phyloP scores from a whole-genome alignment of 2,888 invertebrate genomes.

The Scelioninae gen. 2 region DNA sequence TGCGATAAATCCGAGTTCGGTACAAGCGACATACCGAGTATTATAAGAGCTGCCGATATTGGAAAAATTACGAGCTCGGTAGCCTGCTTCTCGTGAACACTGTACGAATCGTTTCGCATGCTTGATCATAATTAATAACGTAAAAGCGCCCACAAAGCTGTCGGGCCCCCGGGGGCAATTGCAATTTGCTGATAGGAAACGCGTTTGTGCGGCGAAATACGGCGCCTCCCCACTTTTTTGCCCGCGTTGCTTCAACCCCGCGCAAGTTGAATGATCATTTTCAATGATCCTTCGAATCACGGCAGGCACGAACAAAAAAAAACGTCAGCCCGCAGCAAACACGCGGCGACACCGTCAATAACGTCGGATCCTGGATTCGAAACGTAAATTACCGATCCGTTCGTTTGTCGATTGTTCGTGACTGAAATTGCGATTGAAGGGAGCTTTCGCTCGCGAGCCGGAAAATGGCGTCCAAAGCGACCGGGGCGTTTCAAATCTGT shows the following conservation, averaged over 20 bases:
- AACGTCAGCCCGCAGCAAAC: slow-evolving; percentile 29
- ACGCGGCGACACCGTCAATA: no score
- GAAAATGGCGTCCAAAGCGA: no score
- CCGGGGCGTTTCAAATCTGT: slow-evolving; percentile 22
- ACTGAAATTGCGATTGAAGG: no score
- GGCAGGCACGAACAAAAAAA: no score
- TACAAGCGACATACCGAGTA: slow-evolving; percentile 57
- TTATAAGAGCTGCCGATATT: slow-evolving; percentile 61
- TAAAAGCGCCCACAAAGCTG: slow-evolving; percentile 72
- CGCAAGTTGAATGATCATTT: slow-evolving; percentile 43
- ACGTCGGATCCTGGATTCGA: no score
- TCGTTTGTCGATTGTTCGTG: no score
- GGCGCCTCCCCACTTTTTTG: slow-evolving; percentile 43
- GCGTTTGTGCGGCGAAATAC: slow-evolving; percentile 61
- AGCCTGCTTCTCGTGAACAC: slow-evolving; percentile 64
- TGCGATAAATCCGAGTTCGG: slow-evolving; percentile 61
- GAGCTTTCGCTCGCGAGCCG: background rate
- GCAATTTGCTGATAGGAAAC: slow-evolving; percentile 66
- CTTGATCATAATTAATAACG: slow-evolving; percentile 74
- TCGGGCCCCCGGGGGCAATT: slow-evolving; percentile 63
- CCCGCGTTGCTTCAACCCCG: slow-evolving; percentile 29
- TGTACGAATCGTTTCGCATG: slow-evolving; percentile 73
- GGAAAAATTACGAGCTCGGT: slow-evolving; percentile 69
- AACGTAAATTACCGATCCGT: no score
- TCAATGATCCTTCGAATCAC: no score